Percentiles rank a stretch among this genome's conserved stretches.
These are phyloP conservation scores for Brachionus rubens DNA, from an alignment of 1,140 invertebrate genomes.

Conservation along the genomic window DNA sequence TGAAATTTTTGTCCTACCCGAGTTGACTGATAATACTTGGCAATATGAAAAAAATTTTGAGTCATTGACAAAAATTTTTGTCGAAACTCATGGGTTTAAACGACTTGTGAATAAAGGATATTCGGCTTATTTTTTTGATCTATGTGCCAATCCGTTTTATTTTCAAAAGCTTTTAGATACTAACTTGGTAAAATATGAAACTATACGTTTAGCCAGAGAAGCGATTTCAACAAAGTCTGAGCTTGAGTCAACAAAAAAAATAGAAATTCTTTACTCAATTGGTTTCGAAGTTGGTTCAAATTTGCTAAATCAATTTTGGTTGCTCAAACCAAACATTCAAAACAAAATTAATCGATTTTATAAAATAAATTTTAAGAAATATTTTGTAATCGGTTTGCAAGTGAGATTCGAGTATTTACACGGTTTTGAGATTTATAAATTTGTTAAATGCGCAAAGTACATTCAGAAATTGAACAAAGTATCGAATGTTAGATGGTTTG, in stretches of 20 bases:
- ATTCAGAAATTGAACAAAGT: background rate
- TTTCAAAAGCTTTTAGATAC: background rate
- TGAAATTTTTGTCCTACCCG: background rate
- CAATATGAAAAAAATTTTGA: background rate
- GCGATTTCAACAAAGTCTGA: background rate
- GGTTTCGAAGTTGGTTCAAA: background rate
- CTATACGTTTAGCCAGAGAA: background rate
- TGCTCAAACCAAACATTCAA: background rate
- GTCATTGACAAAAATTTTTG: background rate
- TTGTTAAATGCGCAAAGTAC: background rate
- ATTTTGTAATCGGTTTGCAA: conserved; percentile 5
- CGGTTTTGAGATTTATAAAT: background rate
- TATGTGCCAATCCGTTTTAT: background rate
- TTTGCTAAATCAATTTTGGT: background rate
- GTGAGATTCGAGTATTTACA: background rate
- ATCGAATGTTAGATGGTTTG: background rate
- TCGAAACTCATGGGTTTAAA: no score
- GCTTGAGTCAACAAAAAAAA: background rate
- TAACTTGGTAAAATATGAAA: background rate
- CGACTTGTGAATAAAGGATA: no score
- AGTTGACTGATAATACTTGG: background rate
- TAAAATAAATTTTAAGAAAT: background rate
- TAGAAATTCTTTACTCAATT: background rate
- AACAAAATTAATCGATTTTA: background rate
- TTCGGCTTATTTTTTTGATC: background rate